Evolutionary conservation across 92 coral and sea anemone genomes (phyloP), one percentile per base, ranked within the genome.

Genomic region (Zoanthus solanderi): DNA sequence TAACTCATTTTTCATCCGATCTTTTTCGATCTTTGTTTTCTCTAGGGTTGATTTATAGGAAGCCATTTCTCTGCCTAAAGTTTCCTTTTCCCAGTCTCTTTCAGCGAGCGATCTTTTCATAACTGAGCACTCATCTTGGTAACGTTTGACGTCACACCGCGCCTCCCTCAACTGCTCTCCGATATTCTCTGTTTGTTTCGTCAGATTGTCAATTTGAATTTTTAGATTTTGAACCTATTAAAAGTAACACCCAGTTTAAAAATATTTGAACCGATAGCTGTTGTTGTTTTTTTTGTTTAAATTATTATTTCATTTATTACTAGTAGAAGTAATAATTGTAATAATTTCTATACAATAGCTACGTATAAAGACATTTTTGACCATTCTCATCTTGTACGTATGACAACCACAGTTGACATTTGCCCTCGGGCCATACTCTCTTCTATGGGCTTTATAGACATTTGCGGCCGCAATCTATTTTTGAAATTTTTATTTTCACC

Each of bases 81-180:
- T 90, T 50, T 92, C 94, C 10, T 92, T 94, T 67, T 94, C 94
- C 96, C 96, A 94, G 84, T 94, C 96, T 75, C 79, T 87, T 83
- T 90, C 93, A 13, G 94, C 94, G 18, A 87, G 68, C 37, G 68
- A 68, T 83, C 84, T 72, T 78, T 94, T 94, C 32, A 37, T 44
- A 34, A 31, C 28, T 46, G 83, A 76, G 30, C 83, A 87, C 50
- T 92, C 94, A 15, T 93, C 96, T 78, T 91, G 94, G 78, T 89
- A 78, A 30, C 54, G 87, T 66, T 87, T 91, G 14, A 75, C 75
- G 28, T 93, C 92, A 75, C 9, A 67, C n/a, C 78, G 83, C 15
- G 92, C 50, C 18, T 72, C 83, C 44, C 53, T 48, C 9, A 94
- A 80, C 83, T 92, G 93, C 13, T 84, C 86, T 52, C 87, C 94